Percentiles rank a stretch among this genome's conserved stretches.
phyloP scores from a whole-genome alignment of 2,888 invertebrate species.

The Stenolophus ochropezus region DNA sequence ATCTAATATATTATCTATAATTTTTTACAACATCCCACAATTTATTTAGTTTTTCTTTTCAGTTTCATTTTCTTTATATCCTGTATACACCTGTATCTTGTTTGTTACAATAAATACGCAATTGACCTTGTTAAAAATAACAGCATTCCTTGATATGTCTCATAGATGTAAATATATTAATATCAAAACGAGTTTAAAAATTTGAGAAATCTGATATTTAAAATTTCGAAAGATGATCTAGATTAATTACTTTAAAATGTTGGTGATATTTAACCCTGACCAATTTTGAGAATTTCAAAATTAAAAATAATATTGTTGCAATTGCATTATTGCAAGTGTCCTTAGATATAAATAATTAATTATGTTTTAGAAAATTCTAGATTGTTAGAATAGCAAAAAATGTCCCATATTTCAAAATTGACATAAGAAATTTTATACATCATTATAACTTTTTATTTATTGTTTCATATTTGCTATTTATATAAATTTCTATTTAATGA shows the following conservation, averaged over 20 bases:
- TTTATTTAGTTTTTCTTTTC: too few relatives aligned
- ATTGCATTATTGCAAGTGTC: background rate
- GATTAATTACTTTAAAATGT: conserved; percentile 5
- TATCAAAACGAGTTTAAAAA: background rate
- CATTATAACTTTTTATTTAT: too few relatives aligned
- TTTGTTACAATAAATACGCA: conserved; percentile 17
- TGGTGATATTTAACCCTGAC: conserved; percentile 17
- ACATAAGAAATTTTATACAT: too few relatives aligned
- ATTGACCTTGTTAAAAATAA: conserved; percentile 35
- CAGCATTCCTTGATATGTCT: conserved; percentile 7
- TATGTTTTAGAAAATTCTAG: background rate
- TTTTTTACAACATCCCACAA: background rate
- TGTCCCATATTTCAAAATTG: too few relatives aligned
- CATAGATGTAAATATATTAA: background rate
- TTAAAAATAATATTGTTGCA: too few relatives aligned
- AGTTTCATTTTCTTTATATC: too few relatives aligned
- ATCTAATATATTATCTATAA: background rate
- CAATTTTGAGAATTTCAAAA: background rate
- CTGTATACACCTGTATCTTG: too few relatives aligned
- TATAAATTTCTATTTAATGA: too few relatives aligned
- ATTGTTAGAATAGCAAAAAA: background rate
- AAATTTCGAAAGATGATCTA: conserved; percentile 31
- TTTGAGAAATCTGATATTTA: background rate
- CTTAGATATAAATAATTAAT: background rate
- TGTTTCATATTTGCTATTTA: too few relatives aligned